Evolutionary conservation across 2,113 vertebrate species (phyloP).

Genomic region (Haplochromis vanheusdeni): DNA sequence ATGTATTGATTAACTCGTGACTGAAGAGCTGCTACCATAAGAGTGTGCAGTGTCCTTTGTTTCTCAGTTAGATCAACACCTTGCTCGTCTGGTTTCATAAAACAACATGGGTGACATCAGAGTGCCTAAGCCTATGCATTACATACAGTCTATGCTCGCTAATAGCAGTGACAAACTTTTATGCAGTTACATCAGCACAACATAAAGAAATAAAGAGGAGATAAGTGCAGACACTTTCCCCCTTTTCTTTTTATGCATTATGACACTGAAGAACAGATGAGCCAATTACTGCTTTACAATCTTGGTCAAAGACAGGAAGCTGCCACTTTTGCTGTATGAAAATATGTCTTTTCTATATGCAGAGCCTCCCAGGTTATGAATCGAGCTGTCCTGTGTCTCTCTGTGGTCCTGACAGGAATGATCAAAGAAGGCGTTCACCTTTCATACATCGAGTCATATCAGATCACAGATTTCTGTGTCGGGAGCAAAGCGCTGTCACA

Average conservation of each 20-base stretch:
- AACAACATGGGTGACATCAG: background rate
- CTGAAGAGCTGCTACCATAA: background rate
- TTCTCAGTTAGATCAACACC: background rate
- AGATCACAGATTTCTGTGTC: background rate
- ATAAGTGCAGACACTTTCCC: fast-evolving
- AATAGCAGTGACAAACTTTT: background rate
- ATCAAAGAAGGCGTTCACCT: background rate
- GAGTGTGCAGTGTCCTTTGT: background rate
- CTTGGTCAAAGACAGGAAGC: background rate
- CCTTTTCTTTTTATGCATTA: background rate
- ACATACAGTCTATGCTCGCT: background rate
- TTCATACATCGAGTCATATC: background rate
- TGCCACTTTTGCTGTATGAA: background rate
- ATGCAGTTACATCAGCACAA: background rate
- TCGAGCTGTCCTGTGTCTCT: background rate
- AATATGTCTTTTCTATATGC: background rate
- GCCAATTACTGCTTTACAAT: background rate
- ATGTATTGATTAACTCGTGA: fast-evolving
- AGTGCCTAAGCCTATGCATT: background rate
- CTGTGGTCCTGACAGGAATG: background rate
- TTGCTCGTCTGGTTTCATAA: background rate
- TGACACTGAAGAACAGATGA: background rate
- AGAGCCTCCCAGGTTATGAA: background rate
- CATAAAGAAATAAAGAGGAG: background rate
- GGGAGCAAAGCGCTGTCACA: background rate